phyloP scores from a whole-genome alignment of 2,888 invertebrate species.

The Heliconius aoede region DNA sequence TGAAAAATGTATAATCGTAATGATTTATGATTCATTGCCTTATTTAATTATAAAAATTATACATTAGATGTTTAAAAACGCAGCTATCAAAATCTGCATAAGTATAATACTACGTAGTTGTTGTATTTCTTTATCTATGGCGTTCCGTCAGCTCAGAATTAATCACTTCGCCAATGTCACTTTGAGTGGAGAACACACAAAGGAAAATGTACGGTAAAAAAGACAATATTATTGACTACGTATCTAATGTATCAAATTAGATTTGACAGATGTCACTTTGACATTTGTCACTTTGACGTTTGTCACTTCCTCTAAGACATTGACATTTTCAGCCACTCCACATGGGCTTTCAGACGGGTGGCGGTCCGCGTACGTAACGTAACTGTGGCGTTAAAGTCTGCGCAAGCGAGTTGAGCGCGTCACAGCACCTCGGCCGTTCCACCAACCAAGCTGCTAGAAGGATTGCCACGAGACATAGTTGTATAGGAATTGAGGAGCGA shows the following conservation, averaged over 20 bases:
- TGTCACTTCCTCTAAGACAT: conserved; percentile 31
- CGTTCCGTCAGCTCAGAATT: too few species aligned
- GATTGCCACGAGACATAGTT: conserved; percentile 88
- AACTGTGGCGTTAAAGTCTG: conserved; percentile 91
- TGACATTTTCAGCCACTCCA: background rate
- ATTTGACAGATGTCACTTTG: conserved; percentile 9
- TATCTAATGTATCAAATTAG: conserved; percentile 7
- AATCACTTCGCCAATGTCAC: too few species aligned
- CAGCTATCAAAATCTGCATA: background rate
- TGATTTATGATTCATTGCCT: background rate
- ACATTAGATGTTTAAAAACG: background rate
- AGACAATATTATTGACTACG: too few species aligned
- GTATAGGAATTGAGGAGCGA: conserved; percentile 90
- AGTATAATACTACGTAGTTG: too few species aligned
- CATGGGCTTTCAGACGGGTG: conserved; percentile 77
- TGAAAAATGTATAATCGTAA: background rate
- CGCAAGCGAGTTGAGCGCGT: conserved; percentile 89
- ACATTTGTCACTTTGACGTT: conserved; percentile 23
- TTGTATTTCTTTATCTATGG: too few species aligned
- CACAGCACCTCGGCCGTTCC: conserved; percentile 91
- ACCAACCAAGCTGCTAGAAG: conserved; percentile 89
- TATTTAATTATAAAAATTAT: background rate
- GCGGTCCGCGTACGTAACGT: conserved; percentile 92
- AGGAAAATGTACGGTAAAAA: too few species aligned
- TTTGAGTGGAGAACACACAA: too few species aligned